These are phyloP conservation scores for Limnothrissa miodon DNA, from an alignment of 2,113 vertebrate species.

Conservation along the genomic window DNA sequence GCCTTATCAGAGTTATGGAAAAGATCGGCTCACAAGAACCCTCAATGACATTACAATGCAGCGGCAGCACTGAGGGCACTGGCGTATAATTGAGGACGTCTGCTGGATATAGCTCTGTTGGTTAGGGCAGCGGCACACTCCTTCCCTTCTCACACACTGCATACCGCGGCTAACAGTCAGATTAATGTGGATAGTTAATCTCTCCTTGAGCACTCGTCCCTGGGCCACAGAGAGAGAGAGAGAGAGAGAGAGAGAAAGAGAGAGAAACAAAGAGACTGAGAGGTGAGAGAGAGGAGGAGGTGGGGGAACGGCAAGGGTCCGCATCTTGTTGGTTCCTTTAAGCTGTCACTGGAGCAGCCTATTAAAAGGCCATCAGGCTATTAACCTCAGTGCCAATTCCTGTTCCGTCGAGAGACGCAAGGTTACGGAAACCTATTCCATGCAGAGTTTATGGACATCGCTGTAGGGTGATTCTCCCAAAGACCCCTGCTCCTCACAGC, in stretches of 20 bases:
- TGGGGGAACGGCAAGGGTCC: not conserved
- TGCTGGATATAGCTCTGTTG: not conserved
- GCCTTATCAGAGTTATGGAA: not conserved
- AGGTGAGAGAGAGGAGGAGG: not conserved
- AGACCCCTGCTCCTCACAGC: not conserved
- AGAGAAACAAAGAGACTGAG: not conserved
- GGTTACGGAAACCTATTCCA: constrained; percentile 65
- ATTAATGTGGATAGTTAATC: constrained; percentile 14
- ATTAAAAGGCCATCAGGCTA: constrained; percentile 74
- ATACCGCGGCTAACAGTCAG: not conserved
- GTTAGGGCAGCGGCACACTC: not conserved
- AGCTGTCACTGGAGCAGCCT: constrained; percentile 57
- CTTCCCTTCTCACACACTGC: not conserved
- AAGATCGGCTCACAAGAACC: not conserved
- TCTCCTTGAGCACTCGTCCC: not conserved
- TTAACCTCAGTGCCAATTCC: constrained; percentile 69
- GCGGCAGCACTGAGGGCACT: not conserved
- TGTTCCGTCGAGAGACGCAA: constrained; percentile 55
- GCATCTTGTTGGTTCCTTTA: constrained; percentile 24
- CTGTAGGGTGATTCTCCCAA: not conserved
- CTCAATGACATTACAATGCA: not conserved
- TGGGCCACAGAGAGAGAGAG: not conserved
- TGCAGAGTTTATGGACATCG: not conserved
- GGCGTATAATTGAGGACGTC: not conserved
- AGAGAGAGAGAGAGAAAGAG: not conserved